Conservation (phyloP, 2,113 vertebrate species). For the Chauna torquata region DNA sequence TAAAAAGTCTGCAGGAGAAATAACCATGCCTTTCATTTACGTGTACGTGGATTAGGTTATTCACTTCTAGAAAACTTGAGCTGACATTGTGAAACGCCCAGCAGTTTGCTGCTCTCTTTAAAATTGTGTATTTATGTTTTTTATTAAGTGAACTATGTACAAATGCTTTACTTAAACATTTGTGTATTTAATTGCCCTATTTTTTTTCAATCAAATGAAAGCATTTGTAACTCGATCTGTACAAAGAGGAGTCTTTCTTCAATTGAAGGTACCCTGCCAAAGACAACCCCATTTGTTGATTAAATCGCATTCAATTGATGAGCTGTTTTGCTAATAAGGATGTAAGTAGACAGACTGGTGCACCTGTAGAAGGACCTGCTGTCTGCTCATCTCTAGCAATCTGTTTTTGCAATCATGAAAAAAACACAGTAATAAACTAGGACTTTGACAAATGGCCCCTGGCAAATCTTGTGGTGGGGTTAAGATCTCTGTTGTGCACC, state of each 20-base stretch:
- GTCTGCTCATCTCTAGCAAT: background rate
- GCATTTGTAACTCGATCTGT: background rate
- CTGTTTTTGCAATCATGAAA: background rate
- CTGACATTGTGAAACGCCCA: background rate
- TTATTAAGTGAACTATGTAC: background rate
- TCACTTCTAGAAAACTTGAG: background rate
- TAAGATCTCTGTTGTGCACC: background rate
- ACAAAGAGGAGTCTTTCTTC: slow-evolving; percentile 4
- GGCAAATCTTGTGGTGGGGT: background rate
- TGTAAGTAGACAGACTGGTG: background rate
- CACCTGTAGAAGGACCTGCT: background rate
- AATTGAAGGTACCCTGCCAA: background rate
- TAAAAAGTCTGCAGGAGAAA: background rate
- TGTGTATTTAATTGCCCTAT: background rate
- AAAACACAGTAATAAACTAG: background rate
- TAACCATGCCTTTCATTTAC: background rate
- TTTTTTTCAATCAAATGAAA: background rate
- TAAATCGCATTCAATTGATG: background rate
- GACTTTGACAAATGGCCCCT: background rate
- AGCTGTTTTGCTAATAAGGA: background rate
- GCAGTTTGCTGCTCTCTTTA: background rate
- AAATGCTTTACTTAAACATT: slow-evolving; percentile 24
- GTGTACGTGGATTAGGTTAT: background rate
- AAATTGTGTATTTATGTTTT: background rate
- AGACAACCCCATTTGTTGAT: slow-evolving; percentile 19